These are phyloP conservation scores for Eunapius fragilis DNA, from an alignment of 37 sponge, comb jelly and placozoan species.

Conservation along the genomic window DNA sequence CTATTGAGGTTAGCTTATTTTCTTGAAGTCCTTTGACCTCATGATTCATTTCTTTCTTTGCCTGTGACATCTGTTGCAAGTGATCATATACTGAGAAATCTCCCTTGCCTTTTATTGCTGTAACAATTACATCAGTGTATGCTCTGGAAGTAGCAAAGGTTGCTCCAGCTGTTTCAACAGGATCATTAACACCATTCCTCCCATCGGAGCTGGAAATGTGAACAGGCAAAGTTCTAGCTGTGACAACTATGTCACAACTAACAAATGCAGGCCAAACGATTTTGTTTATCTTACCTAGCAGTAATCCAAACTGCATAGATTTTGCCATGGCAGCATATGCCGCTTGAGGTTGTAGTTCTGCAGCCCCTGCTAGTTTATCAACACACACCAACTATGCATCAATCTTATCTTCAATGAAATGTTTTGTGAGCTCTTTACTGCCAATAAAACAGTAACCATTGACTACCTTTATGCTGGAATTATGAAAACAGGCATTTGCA, in stretches of 20 bases:
- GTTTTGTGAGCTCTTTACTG: not conserved
- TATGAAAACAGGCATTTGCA: no score
- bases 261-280: not conserved
- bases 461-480: no score
- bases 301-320: slow-evolving; percentile 18
- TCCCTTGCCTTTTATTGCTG: slow-evolving; percentile 10
- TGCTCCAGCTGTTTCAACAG: not conserved
- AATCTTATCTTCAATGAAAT: slow-evolving; percentile 3
- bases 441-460: no score
- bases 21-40: not conserved
- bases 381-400: slow-evolving; percentile 6
- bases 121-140: not conserved
- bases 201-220: slow-evolving; percentile 6
- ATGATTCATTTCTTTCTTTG: not conserved
- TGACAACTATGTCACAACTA: not conserved
- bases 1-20: not conserved
- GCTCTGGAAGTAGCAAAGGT: not conserved
- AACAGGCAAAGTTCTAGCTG: slow-evolving; percentile 4
- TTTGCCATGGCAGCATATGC: slow-evolving; percentile 21
- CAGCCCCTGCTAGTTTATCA: not conserved
- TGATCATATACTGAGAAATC: slow-evolving; percentile 15
- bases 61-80: not conserved
- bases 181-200: not conserved
- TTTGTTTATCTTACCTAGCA: slow-evolving; percentile 5
- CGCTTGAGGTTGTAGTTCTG: slow-evolving; percentile 17